Evolutionary conservation across 2,113 vertebrate genomes (phyloP), one percentile per base, ranked within the genome.

Genomic region (Chionomys nivalis): DNA sequence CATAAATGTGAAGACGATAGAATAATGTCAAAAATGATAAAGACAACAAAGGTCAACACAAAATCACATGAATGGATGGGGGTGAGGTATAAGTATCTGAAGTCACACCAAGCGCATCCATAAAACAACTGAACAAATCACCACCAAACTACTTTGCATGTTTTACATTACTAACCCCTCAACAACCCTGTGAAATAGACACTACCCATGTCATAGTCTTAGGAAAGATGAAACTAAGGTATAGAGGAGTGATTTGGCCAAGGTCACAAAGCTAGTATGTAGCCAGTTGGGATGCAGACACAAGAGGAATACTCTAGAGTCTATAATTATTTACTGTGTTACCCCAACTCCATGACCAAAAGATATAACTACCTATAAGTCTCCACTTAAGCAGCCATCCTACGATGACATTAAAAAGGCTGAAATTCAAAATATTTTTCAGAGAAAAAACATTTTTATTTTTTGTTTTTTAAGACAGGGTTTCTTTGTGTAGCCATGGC

Each of bases 351-450:
- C 36, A 13, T 44, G 63, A 52, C 61, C 68, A 95, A 82, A 19
- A 65, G 47, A 63, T 21, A 75, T 90, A 47, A 11, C 68, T 55
- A 77, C 24, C 68, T 68, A 95, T 1, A 90, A n/a, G 23, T 49
- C 24, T 52, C 89, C 83, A 86, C 7, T 89, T 33, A 93, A 66
- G 83, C 79, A 73, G 77, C 47, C 47, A 47, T 19, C 47, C 36
- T 79, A 96, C 70, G 5, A 90, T 68, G 13, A 33, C 10, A 95
- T 79, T 94, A 76, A 90, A 87, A 87, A 72, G 65, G 58, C 4
- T 63, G 19, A 72, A 68, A 61, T 33, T n/a, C n/a, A n/a, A n/a
- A n/a, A n/a, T n/a, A n/a, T n/a, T n/a, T n/a, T n/a, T n/a, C n/a
- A n/a, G n/a, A n/a, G n/a, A n/a, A n/a, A n/a, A n/a, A n/a, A n/a